Percentiles rank a stretch among this genome's conserved stretches.
phyloP scores from a whole-genome alignment of 2,888 invertebrate species.

The Monopis laevigella region DNA sequence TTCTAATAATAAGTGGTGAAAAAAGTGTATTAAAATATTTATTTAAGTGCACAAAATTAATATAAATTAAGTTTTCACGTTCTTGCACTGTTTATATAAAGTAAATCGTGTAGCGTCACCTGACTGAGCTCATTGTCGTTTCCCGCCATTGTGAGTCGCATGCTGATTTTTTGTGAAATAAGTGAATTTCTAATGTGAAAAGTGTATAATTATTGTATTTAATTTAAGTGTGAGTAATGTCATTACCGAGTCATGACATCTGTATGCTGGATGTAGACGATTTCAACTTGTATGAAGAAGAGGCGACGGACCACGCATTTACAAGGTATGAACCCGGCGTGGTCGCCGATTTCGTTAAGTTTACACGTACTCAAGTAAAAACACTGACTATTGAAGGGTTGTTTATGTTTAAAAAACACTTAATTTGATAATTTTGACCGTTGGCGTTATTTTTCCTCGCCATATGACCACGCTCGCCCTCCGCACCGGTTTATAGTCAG shows the following conservation, averaged over 20 bases:
- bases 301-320: slow-evolving; percentile 64
- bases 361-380: background rate
- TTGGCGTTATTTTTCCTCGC: slow-evolving; percentile 2
- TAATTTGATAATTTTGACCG: slow-evolving; percentile 1
- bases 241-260: slow-evolving; percentile 66
- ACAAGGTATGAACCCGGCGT: slow-evolving; percentile 63
- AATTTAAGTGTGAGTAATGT: slow-evolving; percentile 48
- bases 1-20: slow-evolving; percentile 27
- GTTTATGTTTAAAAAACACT: background rate
- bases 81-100: slow-evolving; percentile 24
- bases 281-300: slow-evolving; percentile 64
- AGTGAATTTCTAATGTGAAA: slow-evolving; percentile 36
- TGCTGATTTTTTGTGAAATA: slow-evolving; percentile 27
- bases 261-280: slow-evolving; percentile 65
- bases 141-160: slow-evolving; percentile 66
- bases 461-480: slow-evolving; percentile 6
- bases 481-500: slow-evolving; percentile 60
- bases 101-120: slow-evolving; percentile 59
- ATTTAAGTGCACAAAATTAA: slow-evolving; percentile 2
- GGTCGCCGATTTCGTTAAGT: slow-evolving; percentile 22
- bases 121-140: slow-evolving; percentile 66
- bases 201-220: slow-evolving; percentile 29
- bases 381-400: background rate
- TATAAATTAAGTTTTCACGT: slow-evolving; percentile 25
- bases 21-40: slow-evolving; percentile 21